A percentile compares a stretch with the other conserved stretches of the same genome.
phyloP scores from a whole-genome alignment of 2,113 vertebrate species.

The Pogona vitticeps region DNA sequence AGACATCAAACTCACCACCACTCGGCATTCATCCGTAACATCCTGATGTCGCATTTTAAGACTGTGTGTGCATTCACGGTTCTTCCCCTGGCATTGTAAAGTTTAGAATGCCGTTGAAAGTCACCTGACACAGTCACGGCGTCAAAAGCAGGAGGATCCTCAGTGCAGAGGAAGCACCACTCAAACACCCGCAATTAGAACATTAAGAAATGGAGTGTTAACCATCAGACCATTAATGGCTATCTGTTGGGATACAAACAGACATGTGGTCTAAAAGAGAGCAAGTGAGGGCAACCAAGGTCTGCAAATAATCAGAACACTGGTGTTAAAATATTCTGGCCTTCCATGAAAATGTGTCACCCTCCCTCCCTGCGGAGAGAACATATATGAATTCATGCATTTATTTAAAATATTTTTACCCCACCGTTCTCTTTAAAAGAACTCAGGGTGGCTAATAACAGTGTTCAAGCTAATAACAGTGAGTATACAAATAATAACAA shows the following conservation, averaged over 20 bases:
- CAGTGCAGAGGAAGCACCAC: not conserved
- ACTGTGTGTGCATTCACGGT: conserved; percentile 13
- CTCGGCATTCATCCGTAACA: not conserved
- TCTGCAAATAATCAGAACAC: not conserved
- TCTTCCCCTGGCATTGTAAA: conserved; percentile 11
- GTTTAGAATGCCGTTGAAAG: not conserved
- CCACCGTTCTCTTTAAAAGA: too few relatives aligned
- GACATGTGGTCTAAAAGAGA: not conserved
- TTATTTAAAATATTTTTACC: too few relatives aligned
- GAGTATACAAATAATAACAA: too few relatives aligned
- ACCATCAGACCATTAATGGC: not conserved
- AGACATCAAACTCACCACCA: conserved; percentile 27
- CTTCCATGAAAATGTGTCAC: not conserved
- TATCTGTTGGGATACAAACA: not conserved
- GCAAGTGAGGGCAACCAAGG: not conserved
- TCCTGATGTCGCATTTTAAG: conserved; percentile 1
- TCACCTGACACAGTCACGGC: not conserved
- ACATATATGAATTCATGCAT: too few relatives aligned
- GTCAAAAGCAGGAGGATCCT: not conserved
- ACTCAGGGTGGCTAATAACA: too few relatives aligned
- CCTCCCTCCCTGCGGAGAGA: too few relatives aligned
- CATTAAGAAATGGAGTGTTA: not conserved
- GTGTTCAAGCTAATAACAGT: too few relatives aligned
- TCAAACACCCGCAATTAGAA: not conserved
- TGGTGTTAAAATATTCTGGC: too few relatives aligned